Conservation (phyloP, 2,888 invertebrate species). For the Hypena proboscidalis region DNA sequence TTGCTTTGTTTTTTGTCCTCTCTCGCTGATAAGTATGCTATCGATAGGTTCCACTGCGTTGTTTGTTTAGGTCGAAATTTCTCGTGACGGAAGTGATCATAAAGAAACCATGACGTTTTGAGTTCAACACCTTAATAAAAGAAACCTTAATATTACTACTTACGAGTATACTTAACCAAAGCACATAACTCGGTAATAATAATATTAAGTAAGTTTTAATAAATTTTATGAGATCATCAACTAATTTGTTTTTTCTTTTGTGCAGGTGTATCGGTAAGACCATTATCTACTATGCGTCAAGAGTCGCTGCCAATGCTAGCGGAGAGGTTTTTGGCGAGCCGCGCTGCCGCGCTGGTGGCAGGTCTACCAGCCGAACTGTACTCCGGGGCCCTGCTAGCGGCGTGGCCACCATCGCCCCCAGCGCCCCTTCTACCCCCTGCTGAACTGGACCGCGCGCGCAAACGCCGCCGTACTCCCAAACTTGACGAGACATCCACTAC, state of each 20-base stretch:
- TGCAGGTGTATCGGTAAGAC: constrained; percentile 81
- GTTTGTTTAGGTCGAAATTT: constrained; percentile 79
- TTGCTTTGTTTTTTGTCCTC: constrained; percentile 75
- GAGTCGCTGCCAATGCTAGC: constrained; percentile 80
- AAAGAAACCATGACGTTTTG: constrained; percentile 34
- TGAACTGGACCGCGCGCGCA: constrained; percentile 73
- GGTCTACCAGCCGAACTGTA: constrained; percentile 87
- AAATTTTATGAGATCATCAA: no score
- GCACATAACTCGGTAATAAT: no score
- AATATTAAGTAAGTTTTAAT: no score
- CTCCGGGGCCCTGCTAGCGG: constrained; percentile 86
- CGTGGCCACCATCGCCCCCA: constrained; percentile 84
- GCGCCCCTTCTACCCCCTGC: constrained; percentile 83
- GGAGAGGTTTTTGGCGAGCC: constrained; percentile 83
- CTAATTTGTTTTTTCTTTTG: constrained; percentile 35
- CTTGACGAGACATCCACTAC: constrained; percentile 67
- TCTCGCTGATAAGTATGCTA: constrained; percentile 80
- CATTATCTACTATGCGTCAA: constrained; percentile 80
- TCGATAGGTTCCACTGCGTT: constrained; percentile 75
- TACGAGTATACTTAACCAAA: no score
- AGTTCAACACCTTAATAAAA: no score
- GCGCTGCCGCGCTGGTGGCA: constrained; percentile 80
- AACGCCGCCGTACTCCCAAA: constrained; percentile 79
- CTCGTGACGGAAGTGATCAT: constrained; percentile 74
- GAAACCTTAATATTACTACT: no score